Percentiles rank a stretch among this genome's conserved stretches.
phyloP scores from a whole-genome alignment of 2,888 invertebrate genomes.

The Cephus pygmeus region DNA sequence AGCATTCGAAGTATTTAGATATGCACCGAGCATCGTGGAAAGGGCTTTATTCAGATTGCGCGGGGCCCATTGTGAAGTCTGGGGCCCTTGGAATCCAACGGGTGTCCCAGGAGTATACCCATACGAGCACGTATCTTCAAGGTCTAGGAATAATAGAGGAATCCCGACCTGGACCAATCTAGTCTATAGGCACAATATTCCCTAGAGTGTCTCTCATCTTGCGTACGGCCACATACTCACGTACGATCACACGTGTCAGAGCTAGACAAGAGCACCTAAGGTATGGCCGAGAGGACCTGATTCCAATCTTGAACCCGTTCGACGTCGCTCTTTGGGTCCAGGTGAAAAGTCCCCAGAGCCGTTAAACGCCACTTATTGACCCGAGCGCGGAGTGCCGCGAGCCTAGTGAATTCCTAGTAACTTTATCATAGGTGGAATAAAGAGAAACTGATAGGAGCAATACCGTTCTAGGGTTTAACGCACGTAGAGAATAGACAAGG shows the following conservation, averaged over 20 bases:
- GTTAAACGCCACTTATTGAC: neutral
- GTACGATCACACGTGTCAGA: neutral
- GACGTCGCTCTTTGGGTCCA: neutral
- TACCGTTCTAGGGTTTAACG: neutral
- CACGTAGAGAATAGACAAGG: neutral
- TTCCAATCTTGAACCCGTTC: neutral
- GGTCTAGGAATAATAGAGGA: constrained; percentile 21
- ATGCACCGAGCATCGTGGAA: constrained; percentile 26
- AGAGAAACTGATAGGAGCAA: neutral
- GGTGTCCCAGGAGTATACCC: neutral
- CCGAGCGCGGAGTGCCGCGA: neutral
- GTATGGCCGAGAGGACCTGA: neutral
- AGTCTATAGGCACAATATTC: neutral
- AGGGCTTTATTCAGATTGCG: constrained; percentile 26
- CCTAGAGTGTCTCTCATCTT: neutral
- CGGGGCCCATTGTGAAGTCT: constrained; percentile 22
- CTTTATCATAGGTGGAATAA: neutral
- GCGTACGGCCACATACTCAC: neutral
- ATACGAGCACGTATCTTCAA: constrained; percentile 17
- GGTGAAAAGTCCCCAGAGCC: neutral
- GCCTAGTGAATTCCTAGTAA: neutral
- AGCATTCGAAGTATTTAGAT: constrained; percentile 35
- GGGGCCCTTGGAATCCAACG: constrained; percentile 4
- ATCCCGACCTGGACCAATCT: constrained; percentile 51
- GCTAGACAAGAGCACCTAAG: neutral